Evolutionary conservation across 2,797 vertebrate genomes (phyloP).

Genomic region (Trematomus bernacchii): DNA sequence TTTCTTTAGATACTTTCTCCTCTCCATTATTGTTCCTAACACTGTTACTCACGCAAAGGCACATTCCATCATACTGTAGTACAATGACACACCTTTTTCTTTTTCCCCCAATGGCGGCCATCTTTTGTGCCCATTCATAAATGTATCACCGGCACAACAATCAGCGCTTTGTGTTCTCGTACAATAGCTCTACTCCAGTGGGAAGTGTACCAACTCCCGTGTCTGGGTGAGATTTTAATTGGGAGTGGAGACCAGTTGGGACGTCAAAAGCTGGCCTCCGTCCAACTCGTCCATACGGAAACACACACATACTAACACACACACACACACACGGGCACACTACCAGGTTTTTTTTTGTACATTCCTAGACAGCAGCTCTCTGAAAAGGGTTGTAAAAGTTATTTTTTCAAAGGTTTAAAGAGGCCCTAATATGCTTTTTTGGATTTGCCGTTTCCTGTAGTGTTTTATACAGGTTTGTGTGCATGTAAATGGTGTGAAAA

Average conservation of each 20-base stretch:
- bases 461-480: too few relatives aligned
- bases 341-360: neutral
- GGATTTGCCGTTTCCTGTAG: too few relatives aligned
- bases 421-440: too few relatives aligned
- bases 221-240: constrained; percentile 68
- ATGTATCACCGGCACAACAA: constrained; percentile 46
- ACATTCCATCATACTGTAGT: constrained; percentile 17
- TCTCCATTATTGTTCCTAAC: neutral
- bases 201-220: constrained; percentile 49
- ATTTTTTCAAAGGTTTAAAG: too few relatives aligned
- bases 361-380: constrained; percentile 28
- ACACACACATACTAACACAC: constrained; percentile 4
- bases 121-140: constrained; percentile 65
- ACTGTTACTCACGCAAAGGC: constrained; percentile 14
- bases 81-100: constrained; percentile 30
- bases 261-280: constrained; percentile 35
- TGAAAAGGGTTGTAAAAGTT: neutral
- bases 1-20: neutral
- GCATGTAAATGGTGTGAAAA: too few relatives aligned
- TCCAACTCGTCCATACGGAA: constrained; percentile 35
- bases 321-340: neutral
- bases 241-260: constrained; percentile 44
- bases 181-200: constrained; percentile 70
- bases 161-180: constrained; percentile 49
- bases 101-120: neutral